These are phyloP conservation scores for Styela plicata DNA, from an alignment of 23 tunicate species.

Conservation along the genomic window DNA sequence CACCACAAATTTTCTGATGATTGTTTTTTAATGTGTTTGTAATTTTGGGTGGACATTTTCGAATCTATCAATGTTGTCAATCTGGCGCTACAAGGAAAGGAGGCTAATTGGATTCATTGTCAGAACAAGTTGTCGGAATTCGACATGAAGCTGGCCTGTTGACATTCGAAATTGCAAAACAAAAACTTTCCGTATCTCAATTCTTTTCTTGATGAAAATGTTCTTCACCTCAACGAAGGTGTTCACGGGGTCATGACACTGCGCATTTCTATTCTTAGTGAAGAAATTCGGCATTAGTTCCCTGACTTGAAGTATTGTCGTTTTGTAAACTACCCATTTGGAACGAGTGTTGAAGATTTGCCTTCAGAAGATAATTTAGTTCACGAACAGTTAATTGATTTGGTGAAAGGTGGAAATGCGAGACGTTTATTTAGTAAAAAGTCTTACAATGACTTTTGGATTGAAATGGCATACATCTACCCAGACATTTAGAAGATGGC, in stretches of 20 bases:
- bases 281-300: slow-evolving; percentile 32
- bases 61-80: slow-evolving; percentile 53
- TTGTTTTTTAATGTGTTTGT: slow-evolving; percentile 43
- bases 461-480: slow-evolving; percentile 11
- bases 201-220: slow-evolving; percentile 51
- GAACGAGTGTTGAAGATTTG: neutral
- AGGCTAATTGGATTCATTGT: slow-evolving; percentile 38
- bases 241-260: slow-evolving; percentile 30
- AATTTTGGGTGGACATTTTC: slow-evolving; percentile 63
- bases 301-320: slow-evolving; percentile 9
- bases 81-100: slow-evolving; percentile 53
- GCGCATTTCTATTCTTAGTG: slow-evolving; percentile 46
- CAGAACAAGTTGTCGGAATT: slow-evolving; percentile 47
- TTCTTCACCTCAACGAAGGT: slow-evolving; percentile 40
- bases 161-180: slow-evolving; percentile 50
- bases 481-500: slow-evolving; percentile 37
- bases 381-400: neutral
- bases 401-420: neutral
- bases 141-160: slow-evolving; percentile 35
- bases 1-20: slow-evolving; percentile 37
- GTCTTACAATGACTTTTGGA: neutral
- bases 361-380: neutral
- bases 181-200: slow-evolving; percentile 36
- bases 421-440: neutral
- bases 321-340: slow-evolving; percentile 36